A percentile compares a stretch with the other conserved stretches of the same genome.
phyloP scores from a whole-genome alignment of 2,113 vertebrate genomes.

The Columbina picui region DNA sequence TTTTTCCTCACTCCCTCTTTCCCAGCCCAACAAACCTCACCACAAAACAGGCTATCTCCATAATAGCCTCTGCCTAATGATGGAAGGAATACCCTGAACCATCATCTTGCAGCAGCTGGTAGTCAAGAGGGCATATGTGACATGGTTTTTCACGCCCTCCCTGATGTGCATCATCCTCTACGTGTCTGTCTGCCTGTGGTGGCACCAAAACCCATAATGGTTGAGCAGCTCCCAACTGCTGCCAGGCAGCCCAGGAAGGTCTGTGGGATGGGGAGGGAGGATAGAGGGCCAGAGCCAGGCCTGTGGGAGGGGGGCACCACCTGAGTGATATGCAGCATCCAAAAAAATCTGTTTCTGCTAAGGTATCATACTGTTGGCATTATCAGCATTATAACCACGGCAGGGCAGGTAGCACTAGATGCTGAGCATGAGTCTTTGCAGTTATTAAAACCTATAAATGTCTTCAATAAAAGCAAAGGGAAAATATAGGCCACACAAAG shows the following conservation, averaged over 20 bases:
- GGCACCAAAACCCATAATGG: background rate
- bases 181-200: background rate
- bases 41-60: background rate
- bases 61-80: background rate
- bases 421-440: background rate
- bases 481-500: background rate
- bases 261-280: accelerated
- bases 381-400: background rate
- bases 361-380: background rate
- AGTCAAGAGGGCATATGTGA: background rate
- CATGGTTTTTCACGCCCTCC: background rate
- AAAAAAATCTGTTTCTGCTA: background rate
- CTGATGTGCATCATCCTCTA: background rate
- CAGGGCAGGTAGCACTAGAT: background rate
- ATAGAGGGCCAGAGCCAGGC: background rate
- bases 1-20: background rate
- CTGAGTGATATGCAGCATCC: background rate
- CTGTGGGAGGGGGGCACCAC: background rate
- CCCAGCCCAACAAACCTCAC: background rate
- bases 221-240: background rate
- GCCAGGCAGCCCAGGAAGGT: background rate
- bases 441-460: constrained; percentile 51
- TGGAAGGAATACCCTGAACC: background rate
- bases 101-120: background rate
- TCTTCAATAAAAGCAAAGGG: background rate